Percentiles rank a stretch among this genome's conserved stretches.
These are phyloP conservation scores for Mythimna impura DNA, from an alignment of 2,888 invertebrate genomes.

Conservation along the genomic window DNA sequence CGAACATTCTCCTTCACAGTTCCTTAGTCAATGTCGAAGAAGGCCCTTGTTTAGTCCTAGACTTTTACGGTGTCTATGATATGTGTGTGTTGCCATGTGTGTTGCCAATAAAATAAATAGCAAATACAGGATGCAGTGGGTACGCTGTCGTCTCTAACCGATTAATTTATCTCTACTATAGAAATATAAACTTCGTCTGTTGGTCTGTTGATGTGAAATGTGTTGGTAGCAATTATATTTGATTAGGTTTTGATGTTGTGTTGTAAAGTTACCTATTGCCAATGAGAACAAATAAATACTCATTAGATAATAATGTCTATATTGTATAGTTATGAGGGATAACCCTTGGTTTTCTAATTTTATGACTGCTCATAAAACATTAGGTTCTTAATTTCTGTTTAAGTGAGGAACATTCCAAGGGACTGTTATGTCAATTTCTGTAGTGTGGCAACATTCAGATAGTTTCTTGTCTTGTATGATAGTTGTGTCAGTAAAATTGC, in stretches of 20 bases:
- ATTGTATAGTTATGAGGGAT: background rate
- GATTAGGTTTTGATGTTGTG: background rate
- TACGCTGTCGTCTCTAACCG: constrained; percentile 26
- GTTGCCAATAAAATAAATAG: constrained; percentile 54
- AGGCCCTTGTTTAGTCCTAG: constrained; percentile 23
- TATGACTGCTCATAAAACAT: constrained; percentile 1
- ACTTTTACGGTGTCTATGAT: constrained; percentile 44
- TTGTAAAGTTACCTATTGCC: background rate
- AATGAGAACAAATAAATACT: background rate
- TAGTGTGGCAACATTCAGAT: background rate
- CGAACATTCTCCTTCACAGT: constrained; percentile 15
- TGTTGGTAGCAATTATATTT: constrained; percentile 13
- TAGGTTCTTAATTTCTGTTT: background rate
- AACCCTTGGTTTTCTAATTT: constrained; percentile 12
- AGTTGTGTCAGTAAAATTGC: background rate
- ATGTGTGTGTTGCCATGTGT: constrained; percentile 22
- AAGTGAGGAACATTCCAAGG: background rate
- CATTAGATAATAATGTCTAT: background rate
- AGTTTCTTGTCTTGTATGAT: background rate
- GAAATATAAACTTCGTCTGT: constrained; percentile 9
- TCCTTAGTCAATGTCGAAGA: background rate
- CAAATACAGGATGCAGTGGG: constrained; percentile 45
- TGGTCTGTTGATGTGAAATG: constrained; percentile 25
- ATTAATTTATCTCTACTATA: constrained; percentile 46
- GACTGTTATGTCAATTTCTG: background rate